Base-by-base conservation (phyloP, 2,113 vertebrate species). In the Neolamprologus hecqui region DNA sequence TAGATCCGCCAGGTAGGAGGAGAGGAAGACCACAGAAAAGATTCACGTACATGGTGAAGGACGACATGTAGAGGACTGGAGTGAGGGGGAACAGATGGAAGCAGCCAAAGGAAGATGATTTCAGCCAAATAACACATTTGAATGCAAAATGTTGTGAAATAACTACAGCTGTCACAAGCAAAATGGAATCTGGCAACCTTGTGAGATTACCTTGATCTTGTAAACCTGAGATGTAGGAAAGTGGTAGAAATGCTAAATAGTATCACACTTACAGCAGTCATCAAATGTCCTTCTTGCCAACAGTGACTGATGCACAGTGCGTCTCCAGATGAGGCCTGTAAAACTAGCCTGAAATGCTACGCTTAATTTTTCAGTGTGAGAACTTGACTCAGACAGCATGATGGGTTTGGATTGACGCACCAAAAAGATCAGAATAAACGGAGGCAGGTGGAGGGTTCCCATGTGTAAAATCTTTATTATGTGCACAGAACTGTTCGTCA, bases 381-480 rank as follows among this genome's bases (percentile, higher is more conserved):
- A 68, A 68, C 79, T 70, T 19, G 63, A 63, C 60, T 33, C n/a
- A 23, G 65, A 45, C 6, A 33, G n/a, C 31, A 84, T 60, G 68
- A 73, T 45, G 13, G 37, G 13, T 45, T 17, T 47, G 42, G 35
- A 73, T 6, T 47, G 40, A 73, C 9, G 21, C 68, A 31, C 15
- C 73, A 47, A 86, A 7, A 9, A 5, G 47, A 60, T 10, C 51
- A 11, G 53, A 60, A 45, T 9, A 47, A 81, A 85, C 3, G 4
- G 21, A 84, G 79, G 57, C 14, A 55, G 47, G 5, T 40, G 1
- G 23, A 86, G 26, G n/a, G 53, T 88, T 92, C 83, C 89, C 88
- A 89, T 94, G 95, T 95, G 94, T 94, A 95, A 96, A 96, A 95
- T 93, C 94, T 96, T 96, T 96, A 96, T 95, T 96, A 94, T 96